Conservation (phyloP, 2,888 invertebrate species). For the Dinocampus coccinellae region DNA sequence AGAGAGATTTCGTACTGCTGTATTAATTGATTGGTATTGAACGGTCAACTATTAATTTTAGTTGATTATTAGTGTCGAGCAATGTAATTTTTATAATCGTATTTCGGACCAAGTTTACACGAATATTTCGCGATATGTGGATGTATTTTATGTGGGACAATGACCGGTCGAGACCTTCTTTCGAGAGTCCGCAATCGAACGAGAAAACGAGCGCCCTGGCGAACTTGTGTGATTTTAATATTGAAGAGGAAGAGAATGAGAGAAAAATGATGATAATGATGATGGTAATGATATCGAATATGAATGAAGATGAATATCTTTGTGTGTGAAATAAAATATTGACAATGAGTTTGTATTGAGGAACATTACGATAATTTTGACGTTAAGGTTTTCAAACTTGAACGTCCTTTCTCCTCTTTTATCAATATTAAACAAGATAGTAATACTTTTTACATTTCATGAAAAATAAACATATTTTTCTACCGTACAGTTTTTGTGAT, state of each 20-base stretch:
- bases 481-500: too few relatives aligned
- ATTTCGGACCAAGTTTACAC: neutral
- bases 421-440: too few relatives aligned
- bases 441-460: too few relatives aligned
- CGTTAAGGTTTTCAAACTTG: too few relatives aligned
- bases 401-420: too few relatives aligned
- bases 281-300: conserved; percentile 10
- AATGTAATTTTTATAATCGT: neutral
- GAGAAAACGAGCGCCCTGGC: conserved; percentile 35
- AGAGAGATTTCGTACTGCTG: too few relatives aligned
- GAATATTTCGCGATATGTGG: conserved; percentile 20
- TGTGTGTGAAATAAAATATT: neutral
- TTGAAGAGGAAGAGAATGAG: neutral
- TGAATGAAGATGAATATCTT: too few relatives aligned
- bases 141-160: conserved; percentile 65
- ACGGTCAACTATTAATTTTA: neutral
- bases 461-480: too few relatives aligned
- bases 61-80: neutral
- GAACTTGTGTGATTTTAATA: conserved; percentile 3
- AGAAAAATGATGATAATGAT: neutral
- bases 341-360: conserved; percentile 39
- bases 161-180: conserved; percentile 69
- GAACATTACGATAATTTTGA: conserved; percentile 33
- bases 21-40: too few relatives aligned
- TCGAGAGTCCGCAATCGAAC: conserved; percentile 54